A percentile compares a stretch with the other conserved stretches of the same genome.
These are phyloP conservation scores for Thera obeliscata DNA, from an alignment of 2,888 invertebrate species.

Conservation along the genomic window DNA sequence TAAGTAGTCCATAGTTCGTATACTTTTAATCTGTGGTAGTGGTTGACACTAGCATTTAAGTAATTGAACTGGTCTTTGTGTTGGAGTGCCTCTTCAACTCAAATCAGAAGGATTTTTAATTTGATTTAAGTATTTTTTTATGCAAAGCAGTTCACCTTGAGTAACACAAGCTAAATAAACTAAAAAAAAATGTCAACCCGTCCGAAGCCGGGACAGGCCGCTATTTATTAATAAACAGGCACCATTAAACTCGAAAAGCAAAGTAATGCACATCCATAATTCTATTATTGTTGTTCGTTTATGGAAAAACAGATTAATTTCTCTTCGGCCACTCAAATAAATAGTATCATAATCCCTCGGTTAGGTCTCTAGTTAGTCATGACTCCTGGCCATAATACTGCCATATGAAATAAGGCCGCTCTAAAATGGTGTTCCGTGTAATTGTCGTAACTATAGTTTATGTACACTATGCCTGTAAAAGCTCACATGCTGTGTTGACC, in stretches of 20 bases:
- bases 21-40: too few species aligned
- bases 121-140: too few species aligned
- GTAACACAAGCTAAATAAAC: too few species aligned
- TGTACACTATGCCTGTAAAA: constrained; percentile 5
- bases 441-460: constrained; percentile 28
- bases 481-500: neutral
- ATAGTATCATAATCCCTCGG: constrained; percentile 29
- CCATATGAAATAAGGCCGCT: constrained; percentile 23
- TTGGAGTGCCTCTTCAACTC: neutral
- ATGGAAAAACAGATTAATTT: constrained; percentile 31
- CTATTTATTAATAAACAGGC: too few species aligned
- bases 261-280: neutral
- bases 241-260: neutral
- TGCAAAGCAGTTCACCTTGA: too few species aligned
- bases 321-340: constrained; percentile 34
- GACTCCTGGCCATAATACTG: constrained; percentile 27
- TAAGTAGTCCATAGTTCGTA: neutral
- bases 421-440: constrained; percentile 28
- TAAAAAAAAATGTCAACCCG: too few species aligned
- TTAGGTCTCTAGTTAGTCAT: constrained; percentile 29
- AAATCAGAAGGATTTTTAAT: neutral
- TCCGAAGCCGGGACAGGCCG: too few species aligned
- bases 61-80: neutral
- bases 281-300: constrained; percentile 14
- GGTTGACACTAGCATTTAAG: constrained; percentile 1